These are phyloP conservation scores for Sebastes cheni DNA, from an alignment of 2,797 vertebrate species.

Conservation along the genomic window DNA sequence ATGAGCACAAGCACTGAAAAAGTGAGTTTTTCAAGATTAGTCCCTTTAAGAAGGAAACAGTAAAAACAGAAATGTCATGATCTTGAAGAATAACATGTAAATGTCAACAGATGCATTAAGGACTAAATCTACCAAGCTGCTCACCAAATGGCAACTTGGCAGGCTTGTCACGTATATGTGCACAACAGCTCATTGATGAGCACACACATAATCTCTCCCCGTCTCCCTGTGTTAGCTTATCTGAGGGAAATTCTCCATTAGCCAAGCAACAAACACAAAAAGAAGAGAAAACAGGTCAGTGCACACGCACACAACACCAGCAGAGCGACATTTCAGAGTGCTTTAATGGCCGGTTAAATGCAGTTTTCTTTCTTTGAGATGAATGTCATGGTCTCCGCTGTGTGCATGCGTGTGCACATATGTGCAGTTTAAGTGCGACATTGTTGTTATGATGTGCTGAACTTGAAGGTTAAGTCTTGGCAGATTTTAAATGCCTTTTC, in stretches of 20 bases:
- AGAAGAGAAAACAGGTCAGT: constrained; percentile 16
- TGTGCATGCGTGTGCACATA: neutral
- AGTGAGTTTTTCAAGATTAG: rapidly evolving
- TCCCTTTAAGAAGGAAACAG: neutral
- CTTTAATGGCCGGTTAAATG: constrained; percentile 40
- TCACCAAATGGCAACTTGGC: neutral
- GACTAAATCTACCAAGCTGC: neutral
- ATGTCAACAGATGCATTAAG: neutral
- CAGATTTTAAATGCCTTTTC: constrained; percentile 37
- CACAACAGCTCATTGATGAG: neutral
- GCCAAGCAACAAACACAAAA: constrained; percentile 1
- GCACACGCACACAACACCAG: neutral
- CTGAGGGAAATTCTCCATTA: constrained; percentile 20
- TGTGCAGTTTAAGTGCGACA: constrained; percentile 3
- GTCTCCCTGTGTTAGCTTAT: constrained; percentile 7
- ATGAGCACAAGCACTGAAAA: neutral
- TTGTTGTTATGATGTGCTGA: constrained; percentile 10
- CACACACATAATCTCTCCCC: neutral
- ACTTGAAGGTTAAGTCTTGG: constrained; percentile 15
- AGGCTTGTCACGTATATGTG: neutral
- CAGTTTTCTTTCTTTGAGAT: constrained; percentile 42
- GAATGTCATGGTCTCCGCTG: constrained; percentile 40
- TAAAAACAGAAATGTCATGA: neutral
- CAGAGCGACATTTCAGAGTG: constrained; percentile 51
- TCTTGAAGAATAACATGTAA: neutral